These are phyloP conservation scores for Rhinoraja longicauda DNA, from an alignment of 2,797 vertebrate species.

Conservation along the genomic window DNA sequence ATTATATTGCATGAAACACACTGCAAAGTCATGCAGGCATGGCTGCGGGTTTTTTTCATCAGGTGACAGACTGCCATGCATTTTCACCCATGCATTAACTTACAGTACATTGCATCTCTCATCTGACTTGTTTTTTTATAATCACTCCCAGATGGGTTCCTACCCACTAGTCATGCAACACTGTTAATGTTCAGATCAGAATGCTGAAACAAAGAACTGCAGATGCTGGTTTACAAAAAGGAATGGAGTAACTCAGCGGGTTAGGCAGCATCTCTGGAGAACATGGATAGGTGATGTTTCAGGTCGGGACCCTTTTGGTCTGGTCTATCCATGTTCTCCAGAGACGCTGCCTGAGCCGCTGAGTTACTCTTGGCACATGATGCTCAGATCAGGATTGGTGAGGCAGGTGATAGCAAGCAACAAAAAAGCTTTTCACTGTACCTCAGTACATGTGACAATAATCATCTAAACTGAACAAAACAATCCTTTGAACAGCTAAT, in stretches of 20 bases:
- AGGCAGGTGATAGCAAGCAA: not conserved
- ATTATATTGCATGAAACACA: not conserved
- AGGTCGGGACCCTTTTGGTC: too few species aligned
- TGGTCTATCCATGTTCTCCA: too few species aligned
- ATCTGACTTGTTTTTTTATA: not conserved
- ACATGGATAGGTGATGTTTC: too few species aligned
- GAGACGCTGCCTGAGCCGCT: too few species aligned
- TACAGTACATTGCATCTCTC: not conserved
- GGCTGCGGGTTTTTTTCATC: not conserved
- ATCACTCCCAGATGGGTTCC: not conserved
- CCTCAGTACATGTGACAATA: too few species aligned
- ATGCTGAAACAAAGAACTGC: not conserved
- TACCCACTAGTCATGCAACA: not conserved
- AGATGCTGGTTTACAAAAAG: too few species aligned
- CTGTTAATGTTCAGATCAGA: not conserved
- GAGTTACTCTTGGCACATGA: too few species aligned
- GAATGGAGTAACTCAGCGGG: too few species aligned
- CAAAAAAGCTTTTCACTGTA: too few species aligned
- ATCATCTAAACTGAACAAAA: too few species aligned
- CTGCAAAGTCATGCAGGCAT: not conserved
- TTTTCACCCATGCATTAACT: not conserved
- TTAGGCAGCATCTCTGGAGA: too few species aligned
- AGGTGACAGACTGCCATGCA: not conserved
- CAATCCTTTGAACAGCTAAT: not conserved
- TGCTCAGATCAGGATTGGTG: not conserved